Percentiles rank a stretch among this genome's conserved stretches.
Evolutionary conservation across 2,797 vertebrate genomes (phyloP).

Genomic region (Champsocephalus gunnari): DNA sequence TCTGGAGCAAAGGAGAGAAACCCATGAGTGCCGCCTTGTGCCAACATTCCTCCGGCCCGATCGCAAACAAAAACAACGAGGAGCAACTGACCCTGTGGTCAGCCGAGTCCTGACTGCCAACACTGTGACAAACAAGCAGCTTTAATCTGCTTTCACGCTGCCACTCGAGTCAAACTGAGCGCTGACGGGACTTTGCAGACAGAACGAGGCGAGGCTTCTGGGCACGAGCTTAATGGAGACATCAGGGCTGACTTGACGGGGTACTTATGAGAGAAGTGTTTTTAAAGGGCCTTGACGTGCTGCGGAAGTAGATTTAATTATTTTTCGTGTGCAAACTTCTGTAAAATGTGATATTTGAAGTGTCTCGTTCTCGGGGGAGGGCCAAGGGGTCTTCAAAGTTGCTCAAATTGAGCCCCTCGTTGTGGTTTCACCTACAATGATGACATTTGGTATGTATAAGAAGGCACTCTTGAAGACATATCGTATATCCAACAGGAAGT

Average conservation of each 20-base stretch:
- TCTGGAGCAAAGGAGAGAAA: conserved; percentile 59
- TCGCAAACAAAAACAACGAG: conserved; percentile 80
- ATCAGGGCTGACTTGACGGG: conserved; percentile 73
- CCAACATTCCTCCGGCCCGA: conserved; percentile 76
- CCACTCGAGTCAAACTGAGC: conserved; percentile 79
- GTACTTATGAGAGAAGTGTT: conserved; percentile 69
- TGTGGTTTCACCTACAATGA: no score
- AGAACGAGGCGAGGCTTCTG: conserved; percentile 80
- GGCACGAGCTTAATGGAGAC: conserved; percentile 76
- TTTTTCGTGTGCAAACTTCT: no score
- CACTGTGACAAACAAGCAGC: conserved; percentile 82
- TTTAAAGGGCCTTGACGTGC: no score
- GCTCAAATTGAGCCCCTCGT: no score
- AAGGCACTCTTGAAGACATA: no score
- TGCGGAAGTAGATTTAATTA: no score
- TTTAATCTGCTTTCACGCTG: conserved; percentile 85
- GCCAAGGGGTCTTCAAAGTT: no score
- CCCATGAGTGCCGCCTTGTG: conserved; percentile 63
- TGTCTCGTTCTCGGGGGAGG: no score
- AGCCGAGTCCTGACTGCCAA: conserved; percentile 74
- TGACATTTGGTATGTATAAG: no score
- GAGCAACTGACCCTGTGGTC: conserved; percentile 79
- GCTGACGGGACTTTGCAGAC: conserved; percentile 77
- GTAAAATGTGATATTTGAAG: no score
- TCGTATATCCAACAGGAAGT: no score